Evolutionary conservation across 1,140 invertebrate genomes (phyloP).

Genomic region (Microplitis demolitor): DNA sequence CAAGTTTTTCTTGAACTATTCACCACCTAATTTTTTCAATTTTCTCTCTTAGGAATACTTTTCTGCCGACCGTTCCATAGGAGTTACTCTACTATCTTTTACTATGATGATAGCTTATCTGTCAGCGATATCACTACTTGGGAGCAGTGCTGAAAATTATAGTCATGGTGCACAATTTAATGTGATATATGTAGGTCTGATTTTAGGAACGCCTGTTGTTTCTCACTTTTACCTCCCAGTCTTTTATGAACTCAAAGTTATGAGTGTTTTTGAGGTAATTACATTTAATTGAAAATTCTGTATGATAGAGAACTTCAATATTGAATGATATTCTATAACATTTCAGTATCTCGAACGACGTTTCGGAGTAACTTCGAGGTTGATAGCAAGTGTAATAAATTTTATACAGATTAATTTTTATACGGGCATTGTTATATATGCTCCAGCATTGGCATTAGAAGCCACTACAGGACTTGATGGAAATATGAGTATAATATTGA

Average conservation of each 20-base stretch:
- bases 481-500: constrained; percentile 75
- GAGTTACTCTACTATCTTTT: constrained; percentile 78
- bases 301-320: not conserved
- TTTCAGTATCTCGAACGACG: constrained; percentile 79
- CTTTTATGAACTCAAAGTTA: constrained; percentile 82
- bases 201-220: constrained; percentile 77
- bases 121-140: constrained; percentile 89
- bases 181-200: constrained; percentile 76
- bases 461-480: constrained; percentile 84
- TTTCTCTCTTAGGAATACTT: constrained; percentile 73
- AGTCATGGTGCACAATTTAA: constrained; percentile 79
- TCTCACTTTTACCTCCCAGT: constrained; percentile 86
- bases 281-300: not conserved
- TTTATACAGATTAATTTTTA: constrained; percentile 84
- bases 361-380: constrained; percentile 73
- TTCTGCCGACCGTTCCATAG: constrained; percentile 79
- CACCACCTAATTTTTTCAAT: not conserved
- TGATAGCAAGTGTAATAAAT: constrained; percentile 77
- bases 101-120: constrained; percentile 93
- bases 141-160: constrained; percentile 85
- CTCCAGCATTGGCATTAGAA: constrained; percentile 88
- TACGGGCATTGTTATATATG: constrained; percentile 92
- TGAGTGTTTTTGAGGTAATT: constrained; percentile 87
- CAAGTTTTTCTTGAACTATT: too few relatives aligned
- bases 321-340: not conserved